Conservation (phyloP, 1,140 invertebrate species). For the Argopecten irradians region DNA sequence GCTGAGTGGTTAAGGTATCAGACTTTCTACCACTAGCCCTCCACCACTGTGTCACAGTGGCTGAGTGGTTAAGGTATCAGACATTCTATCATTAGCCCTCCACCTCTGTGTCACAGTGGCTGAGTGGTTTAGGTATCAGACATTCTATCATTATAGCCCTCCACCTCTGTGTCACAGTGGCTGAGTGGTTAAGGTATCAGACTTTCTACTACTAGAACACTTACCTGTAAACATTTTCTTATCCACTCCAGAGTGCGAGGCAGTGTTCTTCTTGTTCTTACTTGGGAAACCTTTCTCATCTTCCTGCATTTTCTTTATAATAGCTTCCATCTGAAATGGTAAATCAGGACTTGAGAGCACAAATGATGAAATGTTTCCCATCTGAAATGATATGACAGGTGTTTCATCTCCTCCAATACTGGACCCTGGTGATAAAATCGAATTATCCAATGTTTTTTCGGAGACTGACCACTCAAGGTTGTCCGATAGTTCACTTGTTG, state of each 20-base stretch:
- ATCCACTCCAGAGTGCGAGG: background rate
- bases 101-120: too few relatives aligned
- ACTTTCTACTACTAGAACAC: background rate
- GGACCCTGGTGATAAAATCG: background rate
- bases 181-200: too few relatives aligned
- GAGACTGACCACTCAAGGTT: background rate
- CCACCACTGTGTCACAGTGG: too few relatives aligned
- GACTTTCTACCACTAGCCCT: too few relatives aligned
- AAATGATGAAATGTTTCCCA: background rate
- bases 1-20: too few relatives aligned
- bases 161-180: too few relatives aligned
- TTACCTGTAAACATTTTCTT: background rate
- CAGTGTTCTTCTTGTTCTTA: background rate
- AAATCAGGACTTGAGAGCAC: background rate
- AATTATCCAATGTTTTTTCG: background rate
- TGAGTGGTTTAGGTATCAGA: too few relatives aligned
- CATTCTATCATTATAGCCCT: too few relatives aligned
- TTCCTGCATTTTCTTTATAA: background rate
- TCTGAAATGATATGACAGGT: background rate
- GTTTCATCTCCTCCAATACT: background rate
- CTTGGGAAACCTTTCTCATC: background rate
- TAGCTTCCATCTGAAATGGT: background rate
- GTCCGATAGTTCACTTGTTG: background rate
- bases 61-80: too few relatives aligned
- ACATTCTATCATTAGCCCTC: too few relatives aligned